A percentile compares a stretch with the other conserved stretches of the same genome.
Conservation (phyloP, 2,888 invertebrate genomes). For the Gasteruption jaculator region DNA sequence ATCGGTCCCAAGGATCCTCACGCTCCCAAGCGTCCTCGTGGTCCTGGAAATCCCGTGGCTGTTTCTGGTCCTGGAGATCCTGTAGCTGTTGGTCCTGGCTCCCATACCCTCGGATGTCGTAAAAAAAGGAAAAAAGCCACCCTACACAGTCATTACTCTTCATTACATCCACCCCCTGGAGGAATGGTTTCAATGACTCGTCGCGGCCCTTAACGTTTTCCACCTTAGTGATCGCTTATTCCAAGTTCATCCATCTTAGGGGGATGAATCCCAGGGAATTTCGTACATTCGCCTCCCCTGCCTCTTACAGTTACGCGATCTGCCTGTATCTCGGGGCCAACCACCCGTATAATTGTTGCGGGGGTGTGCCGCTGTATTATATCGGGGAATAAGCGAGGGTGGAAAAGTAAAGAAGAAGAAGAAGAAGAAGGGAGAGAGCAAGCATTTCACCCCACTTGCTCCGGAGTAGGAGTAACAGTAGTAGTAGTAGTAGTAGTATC, state of each 20-base stretch:
- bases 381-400: no score
- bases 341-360: slow-evolving; percentile 49
- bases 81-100: no score
- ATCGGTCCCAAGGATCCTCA: no score
- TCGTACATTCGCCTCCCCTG: slow-evolving; percentile 32
- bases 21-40: no score
- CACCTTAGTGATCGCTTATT: slow-evolving; percentile 32
- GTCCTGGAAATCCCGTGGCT: no score
- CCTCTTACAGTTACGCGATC: slow-evolving; percentile 46
- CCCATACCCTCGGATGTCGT: no score
- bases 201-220: slow-evolving; percentile 47
- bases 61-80: no score
- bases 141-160: slow-evolving; percentile 47
- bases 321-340: slow-evolving; percentile 47
- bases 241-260: slow-evolving; percentile 42
- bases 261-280: slow-evolving; percentile 25
- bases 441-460: no score
- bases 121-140: no score
- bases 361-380: no score
- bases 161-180: slow-evolving; percentile 43
- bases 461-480: no score
- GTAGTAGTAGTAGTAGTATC: slow-evolving; percentile 2
- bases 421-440: no score
- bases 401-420: slow-evolving; percentile 6
- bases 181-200: slow-evolving; percentile 51